Percentiles rank a stretch among this genome's conserved stretches.
Conservation (phyloP, 1,140 invertebrate genomes). For the Sipha flava region DNA sequence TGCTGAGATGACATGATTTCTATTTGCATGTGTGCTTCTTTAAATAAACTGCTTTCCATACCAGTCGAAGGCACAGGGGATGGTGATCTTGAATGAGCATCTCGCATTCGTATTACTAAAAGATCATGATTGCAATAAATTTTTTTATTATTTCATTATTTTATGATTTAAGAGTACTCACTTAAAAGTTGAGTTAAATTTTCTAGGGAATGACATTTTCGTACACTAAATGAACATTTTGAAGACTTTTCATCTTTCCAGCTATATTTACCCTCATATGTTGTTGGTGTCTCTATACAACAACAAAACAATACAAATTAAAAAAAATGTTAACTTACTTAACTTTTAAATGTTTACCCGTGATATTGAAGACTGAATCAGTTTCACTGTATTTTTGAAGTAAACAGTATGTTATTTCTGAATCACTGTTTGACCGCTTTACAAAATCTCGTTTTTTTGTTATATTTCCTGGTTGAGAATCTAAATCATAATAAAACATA, state of each 20-base stretch:
- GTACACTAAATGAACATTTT: not conserved
- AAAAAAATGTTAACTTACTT: not conserved
- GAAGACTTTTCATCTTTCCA: conserved; percentile 12
- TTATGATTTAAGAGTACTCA: not conserved
- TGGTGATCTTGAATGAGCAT: conserved; percentile 53
- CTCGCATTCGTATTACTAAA: not conserved
- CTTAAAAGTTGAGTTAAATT: conserved; percentile 20
- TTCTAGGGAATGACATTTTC: conserved; percentile 25
- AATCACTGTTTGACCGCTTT: conserved; percentile 9
- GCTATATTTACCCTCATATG: not conserved
- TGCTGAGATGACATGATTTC: conserved; percentile 67
- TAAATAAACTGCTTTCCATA: conserved; percentile 76
- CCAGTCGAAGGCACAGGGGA: conserved; percentile 83
- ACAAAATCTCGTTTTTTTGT: not conserved
- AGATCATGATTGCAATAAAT: not conserved
- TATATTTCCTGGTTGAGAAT: not conserved
- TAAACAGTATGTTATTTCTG: not conserved
- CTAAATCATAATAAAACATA: not conserved
- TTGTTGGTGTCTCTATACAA: conserved; percentile 9
- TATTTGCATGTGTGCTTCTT: conserved; percentile 86
- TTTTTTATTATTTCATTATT: not conserved
- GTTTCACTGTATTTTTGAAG: conserved; percentile 9
- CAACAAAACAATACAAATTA: not conserved
- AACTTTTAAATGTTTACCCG: not conserved
- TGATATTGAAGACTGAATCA: conserved; percentile 12